Evolutionary conservation across 2,888 invertebrate species (phyloP), one percentile per base, ranked within the genome.

Genomic region (Thecophora atra): DNA sequence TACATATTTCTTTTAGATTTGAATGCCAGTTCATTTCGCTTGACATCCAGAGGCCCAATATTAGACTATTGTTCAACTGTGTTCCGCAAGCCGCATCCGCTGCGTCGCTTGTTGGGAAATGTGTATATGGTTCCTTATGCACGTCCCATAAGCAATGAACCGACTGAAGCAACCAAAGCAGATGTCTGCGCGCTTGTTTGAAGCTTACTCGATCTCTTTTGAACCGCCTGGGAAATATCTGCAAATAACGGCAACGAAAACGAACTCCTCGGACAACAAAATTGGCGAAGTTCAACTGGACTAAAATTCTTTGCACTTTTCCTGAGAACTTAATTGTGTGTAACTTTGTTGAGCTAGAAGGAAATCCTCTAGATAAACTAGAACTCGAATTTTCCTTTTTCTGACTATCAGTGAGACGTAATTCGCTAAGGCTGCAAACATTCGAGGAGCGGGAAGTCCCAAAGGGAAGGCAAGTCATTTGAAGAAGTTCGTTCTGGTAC

Each of bases 291-390:
- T 44, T 44, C 13, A 44, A 13, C 44, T 44, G 44, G 13, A 7
- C 44, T 13, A 44, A 13, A 11, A 44, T 44, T 44, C 13, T 44
- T 13, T 44, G 44, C 7, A 13, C 13, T 44, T 44, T 44, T 44
- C 66, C 66, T 67, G 67, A 30, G 2, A 13, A 5, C 44, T 26
- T 42, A 64, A 37, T 47, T 37, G n/a, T 13, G 26, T 37, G n/a
- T 11, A 24, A n/a, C 28, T 13, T 51, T 58, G 42, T 15, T 21
- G 21, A 3, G 15, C 67, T n/a, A 52, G 42, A 6, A 65, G 21
- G 67, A 44, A 72, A 15, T 72, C 68, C 58, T 72, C 72, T 17
- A 72, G 13, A 26, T 72, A 72, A 26, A 72, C 54, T 11, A 72
- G 6, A 3, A 72, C 63, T 19, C 69, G 62, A 15, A 70, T 56